These are phyloP conservation scores for Melanargia galathea DNA, from an alignment of 2,888 invertebrate genomes.

Conservation along the genomic window DNA sequence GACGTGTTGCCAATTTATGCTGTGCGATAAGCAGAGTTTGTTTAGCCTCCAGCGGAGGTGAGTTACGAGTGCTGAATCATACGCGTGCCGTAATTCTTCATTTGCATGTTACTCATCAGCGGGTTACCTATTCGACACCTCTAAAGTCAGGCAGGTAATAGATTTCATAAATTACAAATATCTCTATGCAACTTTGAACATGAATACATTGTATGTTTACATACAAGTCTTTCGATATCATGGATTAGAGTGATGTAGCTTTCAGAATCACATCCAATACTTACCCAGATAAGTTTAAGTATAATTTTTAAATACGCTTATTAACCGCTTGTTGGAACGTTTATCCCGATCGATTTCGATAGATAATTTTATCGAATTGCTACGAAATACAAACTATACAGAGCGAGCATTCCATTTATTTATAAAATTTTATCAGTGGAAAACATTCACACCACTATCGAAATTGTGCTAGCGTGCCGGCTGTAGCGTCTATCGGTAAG, in stretches of 20 bases:
- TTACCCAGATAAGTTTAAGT: too few species aligned
- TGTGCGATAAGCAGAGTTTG: conserved; percentile 79
- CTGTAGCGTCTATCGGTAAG: conserved; percentile 38
- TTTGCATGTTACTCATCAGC: conserved; percentile 29
- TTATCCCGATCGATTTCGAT: background rate
- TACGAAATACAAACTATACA: background rate
- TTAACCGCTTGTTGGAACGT: background rate
- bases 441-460: conserved; percentile 26
- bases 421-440: conserved; percentile 22
- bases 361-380: background rate
- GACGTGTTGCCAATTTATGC: conserved; percentile 81
- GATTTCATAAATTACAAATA: background rate
- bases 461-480: conserved; percentile 33
- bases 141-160: background rate
- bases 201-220: too few species aligned
- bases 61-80: conserved; percentile 64
- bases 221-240: too few species aligned
- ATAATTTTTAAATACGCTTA: too few species aligned
- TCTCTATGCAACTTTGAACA: background rate
- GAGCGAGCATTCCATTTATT: conserved; percentile 7
- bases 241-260: too few species aligned
- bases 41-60: conserved; percentile 69
- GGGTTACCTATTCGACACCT: background rate
- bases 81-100: conserved; percentile 54
- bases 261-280: too few species aligned